Evolutionary conservation across 2,888 invertebrate genomes (phyloP), one percentile per base, ranked within the genome.

Genomic region (Melipona bicolor): DNA sequence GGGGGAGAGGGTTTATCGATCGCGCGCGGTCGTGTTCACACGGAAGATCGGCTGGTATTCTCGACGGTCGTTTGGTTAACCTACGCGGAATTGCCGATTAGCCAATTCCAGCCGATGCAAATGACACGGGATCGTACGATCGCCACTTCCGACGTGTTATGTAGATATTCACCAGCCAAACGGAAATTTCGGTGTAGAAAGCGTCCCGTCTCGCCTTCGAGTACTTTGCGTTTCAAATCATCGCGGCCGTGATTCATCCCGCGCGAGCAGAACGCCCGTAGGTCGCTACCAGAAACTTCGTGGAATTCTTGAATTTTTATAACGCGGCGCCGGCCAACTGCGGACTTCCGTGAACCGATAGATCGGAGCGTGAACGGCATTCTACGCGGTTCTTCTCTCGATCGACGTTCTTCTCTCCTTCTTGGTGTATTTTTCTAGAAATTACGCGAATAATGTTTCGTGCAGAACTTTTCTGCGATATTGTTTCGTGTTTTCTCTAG

Each of bases 181-280:
- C 79, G 79, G 70, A 79, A 77, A 85, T 82, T 85, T 85, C 74
- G 84, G 70, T 81, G 77, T 78, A 80, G 83, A 83, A 80, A 85
- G 85, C 76, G 78, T 64, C 54, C 64, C 27, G 75, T 49, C 27
- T 65, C 74, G 56, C 36, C 67, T 17, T 50, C 11, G n/a, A 15
- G 6, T 49, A 17, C 75, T 84, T 83, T 83, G 77, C 83, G 76
- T 81, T 81, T 81, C 76, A 77, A 83, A 77, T 77, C 76, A 77
- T 77, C 76, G 68, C 54, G 17, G 2, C 61, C 36, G 61, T 73
- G 81, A 77, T 83, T 78, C 73, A 73, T 43, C 59, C 81, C 50
- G 36, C 32, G 50, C 62, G 83, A 32, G 4, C 54, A 36, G 67
- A 56, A 54, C 72, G 52, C n/a, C 27, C 32, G 32, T 50, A 24